These are phyloP conservation scores for Cheilosia pagana DNA, from an alignment of 2,888 invertebrate species.

Conservation along the genomic window DNA sequence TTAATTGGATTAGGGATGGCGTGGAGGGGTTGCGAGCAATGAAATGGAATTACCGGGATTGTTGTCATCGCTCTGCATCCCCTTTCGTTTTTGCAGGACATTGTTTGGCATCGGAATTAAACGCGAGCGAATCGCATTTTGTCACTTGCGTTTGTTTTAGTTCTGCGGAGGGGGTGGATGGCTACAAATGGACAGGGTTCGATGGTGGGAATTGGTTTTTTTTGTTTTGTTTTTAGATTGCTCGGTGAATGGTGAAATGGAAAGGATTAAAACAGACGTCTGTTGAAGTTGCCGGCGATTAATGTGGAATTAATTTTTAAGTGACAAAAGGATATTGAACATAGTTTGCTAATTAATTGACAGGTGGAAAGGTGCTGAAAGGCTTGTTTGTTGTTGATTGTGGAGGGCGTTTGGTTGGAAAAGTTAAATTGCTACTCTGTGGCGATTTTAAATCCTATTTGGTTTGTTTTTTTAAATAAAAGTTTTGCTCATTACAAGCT, in stretches of 20 bases:
- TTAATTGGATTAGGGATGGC: slow-evolving; percentile 46
- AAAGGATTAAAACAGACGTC: slow-evolving; percentile 29
- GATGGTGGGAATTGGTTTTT: slow-evolving; percentile 1
- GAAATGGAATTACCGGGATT: slow-evolving; percentile 36
- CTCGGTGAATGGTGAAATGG: slow-evolving; percentile 24
- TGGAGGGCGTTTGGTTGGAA: not conserved
- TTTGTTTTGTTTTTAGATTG: not conserved
- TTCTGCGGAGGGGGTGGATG: too few species aligned
- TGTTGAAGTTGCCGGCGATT: slow-evolving; percentile 29
- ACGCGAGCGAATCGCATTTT: slow-evolving; percentile 31
- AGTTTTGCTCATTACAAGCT: too few species aligned
- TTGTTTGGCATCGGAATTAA: slow-evolving; percentile 35
- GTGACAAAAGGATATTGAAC: slow-evolving; percentile 20
- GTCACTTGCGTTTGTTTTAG: slow-evolving; percentile 19
- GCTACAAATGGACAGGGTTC: slow-evolving; percentile 1
- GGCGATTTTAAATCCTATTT: not conserved
- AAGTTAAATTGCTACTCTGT: not conserved
- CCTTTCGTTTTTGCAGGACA: not conserved
- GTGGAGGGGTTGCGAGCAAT: not conserved
- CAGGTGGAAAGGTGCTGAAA: not conserved
- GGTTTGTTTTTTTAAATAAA: too few species aligned
- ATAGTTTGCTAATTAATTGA: slow-evolving; percentile 2
- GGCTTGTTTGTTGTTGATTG: not conserved
- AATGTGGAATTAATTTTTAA: slow-evolving; percentile 24
- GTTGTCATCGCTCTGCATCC: slow-evolving; percentile 11